These are phyloP conservation scores for Caligus rogercresseyi DNA, from an alignment of 1,140 invertebrate species.

Conservation along the genomic window DNA sequence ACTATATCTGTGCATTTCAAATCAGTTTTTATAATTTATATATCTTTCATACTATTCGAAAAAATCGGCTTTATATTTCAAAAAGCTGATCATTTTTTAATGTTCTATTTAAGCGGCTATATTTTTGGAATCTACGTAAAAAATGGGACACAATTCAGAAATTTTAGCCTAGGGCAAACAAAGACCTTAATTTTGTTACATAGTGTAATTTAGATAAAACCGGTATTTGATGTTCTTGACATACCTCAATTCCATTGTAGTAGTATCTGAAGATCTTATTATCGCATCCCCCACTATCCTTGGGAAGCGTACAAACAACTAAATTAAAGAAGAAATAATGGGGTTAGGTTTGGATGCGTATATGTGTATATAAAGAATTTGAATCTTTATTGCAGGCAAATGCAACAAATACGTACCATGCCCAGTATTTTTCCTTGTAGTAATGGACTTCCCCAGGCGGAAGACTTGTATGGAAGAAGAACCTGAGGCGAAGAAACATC, in stretches of 20 bases:
- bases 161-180: too few species aligned
- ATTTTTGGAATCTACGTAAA: too few species aligned
- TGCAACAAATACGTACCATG: not conserved
- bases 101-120: too few species aligned
- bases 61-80: too few species aligned
- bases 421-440: not conserved
- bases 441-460: slow-evolving; percentile 1
- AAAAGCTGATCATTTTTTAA: too few species aligned
- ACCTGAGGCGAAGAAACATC: slow-evolving; percentile 11
- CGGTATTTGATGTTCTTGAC: too few species aligned
- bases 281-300: slow-evolving; percentile 17
- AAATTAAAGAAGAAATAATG: not conserved
- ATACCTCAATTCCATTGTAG: slow-evolving; percentile 19
- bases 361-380: not conserved
- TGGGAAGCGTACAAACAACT: slow-evolving; percentile 8
- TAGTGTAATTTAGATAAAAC: not conserved
- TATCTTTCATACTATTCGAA: too few species aligned
- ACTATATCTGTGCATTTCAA: too few species aligned
- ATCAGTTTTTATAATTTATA: too few species aligned
- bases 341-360: not conserved
- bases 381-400: not conserved
- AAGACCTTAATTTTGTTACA: too few species aligned
- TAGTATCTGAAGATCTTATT: slow-evolving; percentile 20
- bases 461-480: slow-evolving; percentile 12
- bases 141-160: too few species aligned